phyloP scores from a whole-genome alignment of 2,797 vertebrate species.

The Crypturellus tataupa region DNA sequence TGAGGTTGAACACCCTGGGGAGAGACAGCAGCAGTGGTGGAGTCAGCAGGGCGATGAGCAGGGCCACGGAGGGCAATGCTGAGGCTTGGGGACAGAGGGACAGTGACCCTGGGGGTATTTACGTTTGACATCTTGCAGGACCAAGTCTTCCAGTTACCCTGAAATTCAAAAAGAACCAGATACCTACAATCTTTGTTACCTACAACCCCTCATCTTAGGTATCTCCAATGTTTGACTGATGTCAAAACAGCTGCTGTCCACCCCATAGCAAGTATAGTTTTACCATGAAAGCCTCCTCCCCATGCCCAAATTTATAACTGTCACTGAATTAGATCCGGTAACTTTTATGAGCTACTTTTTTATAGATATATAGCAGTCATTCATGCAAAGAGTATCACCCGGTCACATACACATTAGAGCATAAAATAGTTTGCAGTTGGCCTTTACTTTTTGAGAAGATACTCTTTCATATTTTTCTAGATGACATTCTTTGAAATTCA shows the following conservation, averaged over 20 bases:
- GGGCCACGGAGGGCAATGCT: fast-evolving
- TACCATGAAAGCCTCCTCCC: not conserved
- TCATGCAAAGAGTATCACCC: not conserved
- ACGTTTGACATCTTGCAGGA: not conserved
- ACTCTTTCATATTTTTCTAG: not conserved
- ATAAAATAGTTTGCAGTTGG: not conserved
- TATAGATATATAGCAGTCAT: not conserved
- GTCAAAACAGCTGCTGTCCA: not conserved
- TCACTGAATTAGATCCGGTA: not conserved
- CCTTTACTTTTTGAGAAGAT: slow-evolving; percentile 24
- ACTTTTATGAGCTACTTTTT: slow-evolving; percentile 34
- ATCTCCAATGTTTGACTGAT: not conserved
- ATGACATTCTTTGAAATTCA: not conserved
- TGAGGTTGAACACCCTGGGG: not conserved
- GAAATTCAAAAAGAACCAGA: not conserved
- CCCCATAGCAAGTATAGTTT: not conserved
- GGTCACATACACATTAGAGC: not conserved
- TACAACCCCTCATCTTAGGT: not conserved
- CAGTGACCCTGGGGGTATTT: fast-evolving
- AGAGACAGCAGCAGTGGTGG: not conserved
- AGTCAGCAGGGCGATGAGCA: not conserved
- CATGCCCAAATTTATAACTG: slow-evolving; percentile 17
- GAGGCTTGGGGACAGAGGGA: fast-evolving
- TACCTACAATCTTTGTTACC: not conserved
- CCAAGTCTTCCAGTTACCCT: not conserved